Percentiles rank a stretch among this genome's conserved stretches.
phyloP scores from a whole-genome alignment of 2,113 vertebrate genomes.

The Porphyrio hochstetteri region DNA sequence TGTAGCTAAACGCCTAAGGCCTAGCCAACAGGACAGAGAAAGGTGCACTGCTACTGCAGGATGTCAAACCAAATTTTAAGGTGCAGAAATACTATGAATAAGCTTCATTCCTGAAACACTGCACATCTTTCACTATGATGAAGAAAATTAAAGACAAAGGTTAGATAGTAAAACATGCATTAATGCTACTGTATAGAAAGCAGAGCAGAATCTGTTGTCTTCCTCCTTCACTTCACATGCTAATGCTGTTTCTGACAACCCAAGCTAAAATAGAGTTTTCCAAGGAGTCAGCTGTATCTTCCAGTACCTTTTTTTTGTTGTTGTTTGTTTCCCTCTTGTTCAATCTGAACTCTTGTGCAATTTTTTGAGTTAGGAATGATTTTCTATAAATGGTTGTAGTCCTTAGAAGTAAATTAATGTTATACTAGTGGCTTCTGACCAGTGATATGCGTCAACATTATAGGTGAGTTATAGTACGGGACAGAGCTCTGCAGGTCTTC shows the following conservation, averaged over 20 bases:
- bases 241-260: neutral
- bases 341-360: neutral
- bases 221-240: neutral
- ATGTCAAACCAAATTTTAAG: neutral
- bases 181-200: neutral
- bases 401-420: neutral
- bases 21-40: neutral
- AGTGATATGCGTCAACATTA: neutral
- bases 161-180: neutral
- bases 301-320: neutral
- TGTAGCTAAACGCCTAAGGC: neutral
- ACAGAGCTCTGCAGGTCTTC: neutral
- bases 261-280: neutral
- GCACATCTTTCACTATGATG: neutral
- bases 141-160: neutral
- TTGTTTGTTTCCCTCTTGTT: neutral
- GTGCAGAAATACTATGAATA: neutral
- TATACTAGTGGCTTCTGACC: neutral
- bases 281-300: neutral
- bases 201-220: neutral
- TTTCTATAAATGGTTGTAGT: neutral
- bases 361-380: neutral
- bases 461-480: neutral
- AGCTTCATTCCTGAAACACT: neutral
- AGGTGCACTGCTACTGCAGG: neutral